Evolutionary conservation across 1,140 invertebrate genomes (phyloP).

Genomic region (Diuraphis noxia): DNA sequence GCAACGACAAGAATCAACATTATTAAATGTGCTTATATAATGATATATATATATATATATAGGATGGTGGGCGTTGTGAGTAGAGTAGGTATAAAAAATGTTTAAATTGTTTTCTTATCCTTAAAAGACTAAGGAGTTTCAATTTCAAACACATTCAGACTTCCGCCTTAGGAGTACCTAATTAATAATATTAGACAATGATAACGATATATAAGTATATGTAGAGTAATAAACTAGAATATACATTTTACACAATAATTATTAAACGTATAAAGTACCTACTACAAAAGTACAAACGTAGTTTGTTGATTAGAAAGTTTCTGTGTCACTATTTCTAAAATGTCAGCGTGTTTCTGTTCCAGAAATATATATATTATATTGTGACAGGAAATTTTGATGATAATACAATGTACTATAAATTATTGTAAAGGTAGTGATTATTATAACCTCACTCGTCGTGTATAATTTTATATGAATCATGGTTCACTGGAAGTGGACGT

Average conservation of each 20-base stretch:
- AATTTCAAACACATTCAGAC: background rate
- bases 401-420: background rate
- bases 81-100: background rate
- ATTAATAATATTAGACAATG: background rate
- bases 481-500: background rate
- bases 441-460: background rate
- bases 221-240: background rate
- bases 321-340: background rate
- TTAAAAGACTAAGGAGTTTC: too few relatives aligned
- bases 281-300: too few relatives aligned
- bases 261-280: too few relatives aligned
- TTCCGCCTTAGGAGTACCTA: background rate
- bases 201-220: background rate
- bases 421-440: background rate
- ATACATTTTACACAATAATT: too few relatives aligned
- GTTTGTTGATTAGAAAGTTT: background rate
- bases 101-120: background rate
- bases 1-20: constrained; percentile 11
- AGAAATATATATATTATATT: too few relatives aligned
- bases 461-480: background rate
- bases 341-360: background rate
- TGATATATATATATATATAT: too few relatives aligned
- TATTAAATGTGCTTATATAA: background rate
- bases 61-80: background rate
- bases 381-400: background rate